phyloP scores from a whole-genome alignment of 2,797 vertebrate genomes.

The Xyrichtys novacula region DNA sequence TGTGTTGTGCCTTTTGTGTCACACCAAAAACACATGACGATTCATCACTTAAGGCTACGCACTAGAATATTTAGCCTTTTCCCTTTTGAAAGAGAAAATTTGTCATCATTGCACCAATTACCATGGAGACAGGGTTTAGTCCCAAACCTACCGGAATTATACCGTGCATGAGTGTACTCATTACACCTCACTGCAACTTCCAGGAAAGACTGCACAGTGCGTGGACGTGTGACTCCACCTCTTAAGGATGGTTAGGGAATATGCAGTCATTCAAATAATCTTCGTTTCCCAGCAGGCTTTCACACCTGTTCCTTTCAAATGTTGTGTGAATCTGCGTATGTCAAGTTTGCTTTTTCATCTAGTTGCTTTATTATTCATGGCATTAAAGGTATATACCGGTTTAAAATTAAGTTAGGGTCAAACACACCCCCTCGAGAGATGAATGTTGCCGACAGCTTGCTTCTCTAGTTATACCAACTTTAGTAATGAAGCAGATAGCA shows the following conservation, averaged over 20 bases:
- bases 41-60: slow-evolving; percentile 38
- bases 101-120: slow-evolving; percentile 78
- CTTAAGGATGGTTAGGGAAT: slow-evolving; percentile 49
- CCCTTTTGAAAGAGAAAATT: slow-evolving; percentile 75
- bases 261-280: slow-evolving; percentile 60
- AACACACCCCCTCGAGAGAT: no score
- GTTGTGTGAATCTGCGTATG: neutral
- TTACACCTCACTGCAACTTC: slow-evolving; percentile 68
- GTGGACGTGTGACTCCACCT: slow-evolving; percentile 61
- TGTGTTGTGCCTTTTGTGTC: slow-evolving; percentile 41
- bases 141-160: slow-evolving; percentile 68
- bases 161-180: slow-evolving; percentile 62
- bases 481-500: no score
- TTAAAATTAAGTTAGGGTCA: no score
- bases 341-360: slow-evolving; percentile 14
- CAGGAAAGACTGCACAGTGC: slow-evolving; percentile 54
- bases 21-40: slow-evolving; percentile 38
- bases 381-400: no score
- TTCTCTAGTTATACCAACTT: no score
- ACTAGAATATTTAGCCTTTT: slow-evolving; percentile 57
- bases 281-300: slow-evolving; percentile 44
- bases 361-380: slow-evolving; percentile 4
- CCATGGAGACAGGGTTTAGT: slow-evolving; percentile 79
- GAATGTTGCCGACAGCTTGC: no score
- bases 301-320: slow-evolving; percentile 32